These are phyloP conservation scores for Mactromeris polynyma DNA, from an alignment of 2,888 invertebrate species.

Conservation along the genomic window DNA sequence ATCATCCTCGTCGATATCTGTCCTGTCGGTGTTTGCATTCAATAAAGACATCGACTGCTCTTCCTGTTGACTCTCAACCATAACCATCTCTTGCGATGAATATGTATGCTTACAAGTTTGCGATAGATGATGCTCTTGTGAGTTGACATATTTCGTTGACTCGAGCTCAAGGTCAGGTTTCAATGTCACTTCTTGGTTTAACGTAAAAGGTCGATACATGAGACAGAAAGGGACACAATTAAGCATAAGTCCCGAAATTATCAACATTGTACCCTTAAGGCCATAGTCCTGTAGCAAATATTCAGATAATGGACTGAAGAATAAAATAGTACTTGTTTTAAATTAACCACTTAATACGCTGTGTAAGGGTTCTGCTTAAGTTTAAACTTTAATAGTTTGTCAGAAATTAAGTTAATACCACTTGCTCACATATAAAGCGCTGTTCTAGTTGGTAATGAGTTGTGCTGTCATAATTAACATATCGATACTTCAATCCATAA, in stretches of 20 bases:
- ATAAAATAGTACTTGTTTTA: conserved; percentile 47
- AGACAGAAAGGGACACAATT: conserved; percentile 93
- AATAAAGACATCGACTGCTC: background rate
- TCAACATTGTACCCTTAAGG: conserved; percentile 94
- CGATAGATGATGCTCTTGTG: background rate
- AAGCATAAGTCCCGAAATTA: conserved; percentile 94
- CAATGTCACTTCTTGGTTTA: background rate
- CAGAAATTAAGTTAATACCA: too few species aligned
- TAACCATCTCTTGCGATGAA: background rate
- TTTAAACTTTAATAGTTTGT: background rate
- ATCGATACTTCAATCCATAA: too few species aligned
- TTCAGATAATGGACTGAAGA: conserved; percentile 91
- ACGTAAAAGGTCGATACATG: conserved; percentile 6
- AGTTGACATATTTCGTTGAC: too few species aligned
- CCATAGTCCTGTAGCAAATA: conserved; percentile 91
- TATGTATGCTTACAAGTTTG: background rate
- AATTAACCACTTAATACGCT: conserved; percentile 70
- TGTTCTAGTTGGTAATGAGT: too few species aligned
- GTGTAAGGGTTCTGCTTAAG: background rate
- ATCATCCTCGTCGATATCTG: background rate
- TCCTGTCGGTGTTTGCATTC: background rate
- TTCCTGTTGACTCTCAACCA: background rate
- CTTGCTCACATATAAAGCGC: too few species aligned
- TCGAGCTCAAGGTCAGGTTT: background rate
- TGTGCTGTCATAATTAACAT: too few species aligned